Evolutionary conservation across 2,888 invertebrate species (phyloP), one percentile per base, ranked within the genome.

Genomic region (Odontocerum albicorne): DNA sequence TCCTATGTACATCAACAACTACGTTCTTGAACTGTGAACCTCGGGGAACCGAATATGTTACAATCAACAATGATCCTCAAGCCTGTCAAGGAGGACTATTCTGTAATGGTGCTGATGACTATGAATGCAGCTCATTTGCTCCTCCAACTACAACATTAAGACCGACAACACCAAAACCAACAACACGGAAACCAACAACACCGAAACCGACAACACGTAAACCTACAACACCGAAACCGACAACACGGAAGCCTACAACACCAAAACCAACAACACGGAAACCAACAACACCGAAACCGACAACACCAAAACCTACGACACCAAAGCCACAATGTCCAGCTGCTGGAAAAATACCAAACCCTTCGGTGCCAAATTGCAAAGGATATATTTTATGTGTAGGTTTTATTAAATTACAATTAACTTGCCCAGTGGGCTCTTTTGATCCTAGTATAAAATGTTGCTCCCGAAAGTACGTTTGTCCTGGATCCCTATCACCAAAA

Each of bases 351-450:
- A 39, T 52, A n/a, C 49, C 45, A 16, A 39, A 54, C 45, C 39
- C 44, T n/a, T 4, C 21, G 3, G 32, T 44, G 3, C 10, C 22
- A 1, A 39, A 40, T 31, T 57, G 57, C 20, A 54, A 40, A 49
- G 40, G 20, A 12, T 57, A 54, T 35, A 39, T 54, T 19, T 15
- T 57, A 2, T 57, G 57, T 16, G 2, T 47, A n/a, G 17, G n/a
- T 10, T 20, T 31, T 15, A 40, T 16, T 6, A 10, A 10, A 36
- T 3, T 36, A 35, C 15, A 22, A 16, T 49, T 45, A 16, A 17
- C 17, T 6, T 55, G 55, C 33, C 55, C 55, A n/a, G 31, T 40
- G n/a, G 19, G 22, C 8, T 49, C 55, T 4, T 50, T 50, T 21
- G 16, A 50, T 33, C 19, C 42, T 13, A 1, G 1, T 19, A 43